Conservation (phyloP, 2,888 invertebrate genomes). For the Plagodis dolabraria region DNA sequence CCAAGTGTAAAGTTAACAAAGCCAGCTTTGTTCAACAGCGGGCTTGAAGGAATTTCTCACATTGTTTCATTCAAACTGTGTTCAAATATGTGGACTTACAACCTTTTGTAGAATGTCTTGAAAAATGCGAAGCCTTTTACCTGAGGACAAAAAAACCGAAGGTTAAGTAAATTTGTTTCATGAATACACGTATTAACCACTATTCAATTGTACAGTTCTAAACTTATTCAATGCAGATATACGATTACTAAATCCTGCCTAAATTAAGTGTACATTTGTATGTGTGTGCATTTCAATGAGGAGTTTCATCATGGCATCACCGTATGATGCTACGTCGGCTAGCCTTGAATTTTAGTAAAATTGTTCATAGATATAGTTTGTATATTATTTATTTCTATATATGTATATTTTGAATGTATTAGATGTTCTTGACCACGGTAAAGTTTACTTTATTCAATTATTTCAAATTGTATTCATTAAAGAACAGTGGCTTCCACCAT, state of each 20-base stretch:
- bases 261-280: no score
- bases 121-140: constrained; percentile 6
- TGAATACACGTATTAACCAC: neutral
- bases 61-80: neutral
- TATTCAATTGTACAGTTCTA: neutral
- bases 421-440: no score
- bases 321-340: no score
- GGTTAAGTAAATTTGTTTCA: neutral
- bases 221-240: no score
- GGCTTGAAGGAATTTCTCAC: constrained; percentile 26
- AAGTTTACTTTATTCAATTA: no score
- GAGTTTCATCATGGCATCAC: no score
- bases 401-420: no score
- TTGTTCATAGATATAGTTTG: neutral
- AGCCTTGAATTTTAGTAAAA: neutral
- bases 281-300: no score
- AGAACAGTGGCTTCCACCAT: neutral
- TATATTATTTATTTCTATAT: no score
- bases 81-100: constrained; percentile 8
- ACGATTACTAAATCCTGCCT: neutral
- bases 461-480: constrained; percentile 3
- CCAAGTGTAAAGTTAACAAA: constrained; percentile 17
- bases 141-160: constrained; percentile 6
- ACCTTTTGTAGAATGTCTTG: neutral
- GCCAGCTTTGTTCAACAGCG: constrained; percentile 18